Evolutionary conservation across 2,797 vertebrate genomes (phyloP).

Genomic region (Halcyon badia): DNA sequence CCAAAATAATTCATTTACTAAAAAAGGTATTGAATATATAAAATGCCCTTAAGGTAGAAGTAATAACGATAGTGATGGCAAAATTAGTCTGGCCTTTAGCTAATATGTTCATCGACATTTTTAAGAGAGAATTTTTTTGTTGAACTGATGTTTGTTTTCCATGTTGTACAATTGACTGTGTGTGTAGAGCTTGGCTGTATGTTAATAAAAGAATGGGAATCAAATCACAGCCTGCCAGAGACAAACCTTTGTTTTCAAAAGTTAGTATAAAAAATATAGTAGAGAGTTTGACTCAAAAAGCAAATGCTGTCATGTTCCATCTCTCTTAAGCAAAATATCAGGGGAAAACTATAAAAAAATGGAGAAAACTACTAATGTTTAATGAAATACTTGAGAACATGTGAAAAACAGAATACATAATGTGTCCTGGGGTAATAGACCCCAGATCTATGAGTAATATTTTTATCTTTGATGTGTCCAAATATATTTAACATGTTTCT

Average conservation of each 20-base stretch:
- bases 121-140: not conserved
- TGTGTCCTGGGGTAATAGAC: constrained; percentile 5
- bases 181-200: not conserved
- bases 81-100: not conserved
- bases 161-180: not conserved
- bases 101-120: not conserved
- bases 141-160: not conserved
- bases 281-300: not conserved
- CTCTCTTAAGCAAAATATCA: not conserved
- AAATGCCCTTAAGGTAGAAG: not conserved
- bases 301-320: not conserved
- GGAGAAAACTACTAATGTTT: not conserved
- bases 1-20: not conserved
- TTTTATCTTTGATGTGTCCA: constrained; percentile 42
- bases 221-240: not conserved
- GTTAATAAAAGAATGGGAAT: not conserved
- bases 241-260: not conserved
- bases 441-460: constrained; percentile 13
- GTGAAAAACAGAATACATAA: constrained; percentile 7
- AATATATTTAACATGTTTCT: not conserved
- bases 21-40: not conserved
- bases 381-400: constrained; percentile 1
- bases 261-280: not conserved
- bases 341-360: not conserved
- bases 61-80: not conserved